Base-by-base conservation (phyloP, 92 coral and sea anemone genomes). In the Parazoanthus swiftii region DNA sequence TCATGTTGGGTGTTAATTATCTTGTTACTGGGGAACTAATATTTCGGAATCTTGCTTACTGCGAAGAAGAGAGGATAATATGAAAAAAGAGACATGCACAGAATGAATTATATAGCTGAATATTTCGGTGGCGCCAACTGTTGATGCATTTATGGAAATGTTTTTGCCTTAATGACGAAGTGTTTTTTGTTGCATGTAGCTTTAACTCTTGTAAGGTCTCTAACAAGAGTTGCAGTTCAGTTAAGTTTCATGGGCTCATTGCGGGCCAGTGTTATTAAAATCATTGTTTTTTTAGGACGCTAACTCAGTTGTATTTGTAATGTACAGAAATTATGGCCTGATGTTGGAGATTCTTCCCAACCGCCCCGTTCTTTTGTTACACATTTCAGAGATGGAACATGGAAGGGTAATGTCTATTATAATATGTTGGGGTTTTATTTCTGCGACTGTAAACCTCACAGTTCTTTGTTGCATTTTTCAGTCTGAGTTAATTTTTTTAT, bases 321-420 rank as follows among this genome's bases (percentile, higher is more conserved):
- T 21, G 63, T 56, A 29, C 89, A 96, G 99, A 89, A 88, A 92
- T 8, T 96, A 93, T 82, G 99, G 99, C 39, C 92, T 95, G 39
- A 91, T 96, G 96, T 89, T 96, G 74, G 97, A 96, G 59, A 72
- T 96, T 25, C 74, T 96, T 3, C 94, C 96, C 1, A 94, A 91
- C 89, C 79, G 94, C 9, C 98, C 99, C n/a, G 82, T 85, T 4
- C 92, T 93, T 4, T 77, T 96, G 42, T 90, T 96, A 67, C 99
- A 96, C 87, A 89, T 91, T 54, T 85, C 95, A 68, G 97, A 96
- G 76, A 90, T 96, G 56, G 93, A 89, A n/a, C 97, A 93, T 82
- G 88, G 80, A 44, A 92, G 90, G 95, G 99, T 96, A 86, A 90
- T 39, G 46, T 13, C 3, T 29, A 3, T 6, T 73, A 23, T 2